Base-by-base conservation (phyloP, 2,888 invertebrate species). In the Drosophila paramelanica region DNA sequence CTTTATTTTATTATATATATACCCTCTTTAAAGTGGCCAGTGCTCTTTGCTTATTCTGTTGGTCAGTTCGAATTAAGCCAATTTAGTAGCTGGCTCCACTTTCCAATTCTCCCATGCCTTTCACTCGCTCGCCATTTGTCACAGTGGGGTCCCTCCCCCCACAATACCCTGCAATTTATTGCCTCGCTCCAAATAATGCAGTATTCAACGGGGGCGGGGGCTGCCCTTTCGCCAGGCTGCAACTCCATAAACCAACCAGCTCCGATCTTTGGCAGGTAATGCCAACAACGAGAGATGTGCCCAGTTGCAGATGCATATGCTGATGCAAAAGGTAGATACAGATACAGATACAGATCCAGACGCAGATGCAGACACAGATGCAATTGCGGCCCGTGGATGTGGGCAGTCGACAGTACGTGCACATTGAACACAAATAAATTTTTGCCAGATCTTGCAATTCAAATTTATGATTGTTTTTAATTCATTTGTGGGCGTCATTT, bases 381-480 rank as follows among this genome's bases (percentile, higher is more conserved):
- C 42, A 60, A 31, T 36, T 53, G 45, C n/a, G 57, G 59, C 25
- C 14, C 20, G 14, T 55, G 42, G 17, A 43, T 69, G 56, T 45
- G 56, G 59, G 53, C 56, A 69, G 39, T 53, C 43, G 55, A 20
- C 43, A 51, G 27, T 62, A 81, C 75, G 71, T 79, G 81, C 62
- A 76, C 79, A 79, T 73, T 75, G 67, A 72, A 62, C 82, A 59
- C 42, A 56, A 61, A 53, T 31, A 14, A n/a, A 36, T 55, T 52
- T 53, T 60, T 47, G 14, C 46, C 23, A 72, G 59, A 66, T 53
- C 64, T 75, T 67, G 70, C 67, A 58, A 64, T 62, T 83, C 58
- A 56, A 73, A 83, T 78, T 81, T 83, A 81, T 76, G 81, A 83
- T 81, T 81, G 57, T 78, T 78, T 73, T 78, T 81, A 81, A 83